Evolutionary conservation across 2,113 vertebrate genomes (phyloP), one percentile per base, ranked within the genome.

Genomic region (Etheostoma cragini): DNA sequence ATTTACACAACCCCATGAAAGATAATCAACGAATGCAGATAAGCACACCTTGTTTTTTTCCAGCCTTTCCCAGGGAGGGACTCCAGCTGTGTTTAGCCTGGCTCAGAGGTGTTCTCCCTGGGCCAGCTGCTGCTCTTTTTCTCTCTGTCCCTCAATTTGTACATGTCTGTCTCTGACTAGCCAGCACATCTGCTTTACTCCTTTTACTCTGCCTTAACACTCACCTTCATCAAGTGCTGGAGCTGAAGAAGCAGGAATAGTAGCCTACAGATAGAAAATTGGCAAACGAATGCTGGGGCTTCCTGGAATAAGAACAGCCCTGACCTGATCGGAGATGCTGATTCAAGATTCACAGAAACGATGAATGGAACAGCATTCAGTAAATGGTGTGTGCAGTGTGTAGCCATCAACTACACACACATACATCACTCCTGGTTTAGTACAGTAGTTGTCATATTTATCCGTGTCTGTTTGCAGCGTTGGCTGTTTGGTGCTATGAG

Each of bases 71-170:
- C 75, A 50, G 45, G 72, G 77, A 83, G 78, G 70, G 57, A 75
- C 68, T 85, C 79, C 89, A 88, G 76, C 82, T 90, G 87, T 77
- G 78, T 52, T n/a, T 52, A 74, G 35, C 64, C 80, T 46, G 73
- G 72, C 76, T 84, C 64, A 82, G 80, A 85, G 84, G 80, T 83
- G 84, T 68, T 83, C 75, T 89, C 85, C 71, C 84, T 30, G 56
- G 35, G 64, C 52, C 85, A 87, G 89, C 78, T 90, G 85, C 50
- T 63, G 33, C 45, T 19, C 52, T 5, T 73, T 33, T 69, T 49
- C 4, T 30, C 62, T 62, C 42, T 72, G 16, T 61, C 21, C 11
- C 7, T 75, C 54, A 45, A 16, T 77, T 35, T 62, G 58, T 76
- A 26, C 53, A 30, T 76, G 42, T 63, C 60, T 60, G 62, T 68